Evolutionary conservation across 2,888 invertebrate species (phyloP).

Genomic region (Platerodrilus igneus): DNA sequence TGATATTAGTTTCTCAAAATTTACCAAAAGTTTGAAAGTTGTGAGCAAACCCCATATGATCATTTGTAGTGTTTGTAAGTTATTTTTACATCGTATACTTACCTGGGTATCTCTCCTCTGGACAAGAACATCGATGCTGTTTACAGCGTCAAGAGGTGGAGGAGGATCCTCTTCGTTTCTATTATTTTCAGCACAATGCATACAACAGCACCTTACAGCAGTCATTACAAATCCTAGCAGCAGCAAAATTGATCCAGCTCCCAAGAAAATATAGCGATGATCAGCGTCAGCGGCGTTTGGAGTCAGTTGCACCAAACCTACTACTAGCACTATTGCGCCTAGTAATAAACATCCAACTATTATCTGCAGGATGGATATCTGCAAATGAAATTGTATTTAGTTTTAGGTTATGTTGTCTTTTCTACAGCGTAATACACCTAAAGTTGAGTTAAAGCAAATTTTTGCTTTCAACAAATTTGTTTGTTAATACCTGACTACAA

Average conservation of each 20-base stretch:
- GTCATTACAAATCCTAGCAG: slow-evolving; percentile 61
- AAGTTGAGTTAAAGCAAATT: background rate
- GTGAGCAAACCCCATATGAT: no score
- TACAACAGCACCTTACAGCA: slow-evolving; percentile 62
- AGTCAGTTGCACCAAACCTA: slow-evolving; percentile 70
- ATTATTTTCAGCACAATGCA: slow-evolving; percentile 54
- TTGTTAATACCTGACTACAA: no score
- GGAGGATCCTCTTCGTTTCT: slow-evolving; percentile 47
- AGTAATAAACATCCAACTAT: slow-evolving; percentile 69
- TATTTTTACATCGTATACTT: slow-evolving; percentile 23
- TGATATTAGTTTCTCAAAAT: no score
- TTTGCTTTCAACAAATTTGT: slow-evolving; percentile 1
- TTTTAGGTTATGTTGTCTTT: background rate
- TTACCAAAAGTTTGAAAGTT: no score
- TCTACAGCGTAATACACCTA: background rate
- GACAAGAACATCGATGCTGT: slow-evolving; percentile 52
- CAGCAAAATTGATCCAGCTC: slow-evolving; percentile 61
- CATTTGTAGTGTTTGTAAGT: no score
- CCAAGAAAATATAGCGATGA: slow-evolving; percentile 67
- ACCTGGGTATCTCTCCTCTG: slow-evolving; percentile 46
- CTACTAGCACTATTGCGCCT: slow-evolving; percentile 69
- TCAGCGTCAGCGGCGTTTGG: slow-evolving; percentile 73
- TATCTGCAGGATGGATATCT: slow-evolving; percentile 70
- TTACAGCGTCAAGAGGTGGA: slow-evolving; percentile 49
- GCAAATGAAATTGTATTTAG: slow-evolving; percentile 27